Evolutionary conservation across 2,888 invertebrate species (phyloP).

Genomic region (Agriopis marginaria): DNA sequence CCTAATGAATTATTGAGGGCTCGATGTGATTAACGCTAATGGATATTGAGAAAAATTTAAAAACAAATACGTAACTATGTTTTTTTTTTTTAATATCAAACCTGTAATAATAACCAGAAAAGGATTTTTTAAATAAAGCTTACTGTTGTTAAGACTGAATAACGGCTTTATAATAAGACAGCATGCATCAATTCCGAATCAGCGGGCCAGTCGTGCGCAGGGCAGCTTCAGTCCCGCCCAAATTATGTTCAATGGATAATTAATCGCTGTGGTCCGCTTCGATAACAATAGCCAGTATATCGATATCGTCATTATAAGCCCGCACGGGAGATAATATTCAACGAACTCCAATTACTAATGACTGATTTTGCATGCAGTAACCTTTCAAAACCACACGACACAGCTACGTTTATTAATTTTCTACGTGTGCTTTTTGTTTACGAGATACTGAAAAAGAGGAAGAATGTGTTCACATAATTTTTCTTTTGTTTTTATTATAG

Average conservation of each 20-base stretch:
- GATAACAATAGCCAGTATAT: slow-evolving; percentile 76
- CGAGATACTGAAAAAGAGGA: background rate
- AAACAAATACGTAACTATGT: background rate
- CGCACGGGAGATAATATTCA: slow-evolving; percentile 47
- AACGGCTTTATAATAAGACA: slow-evolving; percentile 52
- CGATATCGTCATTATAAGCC: slow-evolving; percentile 73
- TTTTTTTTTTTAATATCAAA: background rate
- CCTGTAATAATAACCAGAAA: background rate
- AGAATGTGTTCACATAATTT: background rate
- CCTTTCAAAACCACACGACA: slow-evolving; percentile 8
- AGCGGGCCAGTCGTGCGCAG: slow-evolving; percentile 66
- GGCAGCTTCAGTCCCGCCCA: slow-evolving; percentile 73
- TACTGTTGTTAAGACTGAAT: slow-evolving; percentile 24
- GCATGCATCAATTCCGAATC: slow-evolving; percentile 66
- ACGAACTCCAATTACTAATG: slow-evolving; percentile 39
- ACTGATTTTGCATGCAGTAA: slow-evolving; percentile 10
- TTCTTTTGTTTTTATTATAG: background rate
- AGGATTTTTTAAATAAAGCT: background rate
- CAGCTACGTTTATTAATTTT: background rate
- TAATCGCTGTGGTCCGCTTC: slow-evolving; percentile 78
- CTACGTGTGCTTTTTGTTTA: background rate
- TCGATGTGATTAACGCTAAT: background rate
- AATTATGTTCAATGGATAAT: slow-evolving; percentile 86
- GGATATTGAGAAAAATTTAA: background rate
- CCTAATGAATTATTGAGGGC: slow-evolving; percentile 6